Evolutionary conservation across 2,113 vertebrate species (phyloP), one percentile per base, ranked within the genome.

Genomic region (Callaeas wilsoni): DNA sequence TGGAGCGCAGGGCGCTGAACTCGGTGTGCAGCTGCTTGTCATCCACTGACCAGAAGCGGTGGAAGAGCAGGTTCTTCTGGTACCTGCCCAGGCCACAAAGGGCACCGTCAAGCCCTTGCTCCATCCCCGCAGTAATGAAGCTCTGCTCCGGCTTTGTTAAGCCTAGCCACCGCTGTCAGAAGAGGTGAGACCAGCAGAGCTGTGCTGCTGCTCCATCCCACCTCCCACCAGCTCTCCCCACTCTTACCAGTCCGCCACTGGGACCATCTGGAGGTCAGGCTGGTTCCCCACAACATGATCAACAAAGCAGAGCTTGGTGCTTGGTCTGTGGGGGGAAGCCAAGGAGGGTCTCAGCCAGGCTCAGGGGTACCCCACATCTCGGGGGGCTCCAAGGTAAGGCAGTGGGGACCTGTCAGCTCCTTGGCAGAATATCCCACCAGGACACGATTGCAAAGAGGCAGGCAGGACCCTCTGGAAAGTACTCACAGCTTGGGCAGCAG

Each of bases 21-120:
- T 99, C 98, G 0, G 99, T 99, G 98, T 99, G 98, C 41, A 99
- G 96, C 97, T 99, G 99, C 37, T 99, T 99, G 96, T 99, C 99
- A 1, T 99, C 99, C 97, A 99, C 99, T 0, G 99, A 99, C 99
- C 99, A 99, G 98, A 99, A 99, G 14, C 99, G 99, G 82, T 99
- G 99, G 95, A 99, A 99, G 76, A 99, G 98, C 67, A 99, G 98
- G 97, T 98, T 99, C 92, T 93, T 99, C 94, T 98, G 98, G 96
- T 99, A 99, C 99, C 99, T 99, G 90, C 9, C 47, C 84, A 25
- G 77, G 33, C 19, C 70, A 7, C 62, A 46, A 9, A 81, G 42
- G 56, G 29, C n/a, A 35, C 1, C 0, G 4, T n/a, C 14, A 52
- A 59, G 60, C 42, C 35, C n/a, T 39, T 1, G 0, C 30, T 68